phyloP scores from a whole-genome alignment of 2,113 vertebrate genomes.

The Gnathonemus echidnorhynchus region DNA sequence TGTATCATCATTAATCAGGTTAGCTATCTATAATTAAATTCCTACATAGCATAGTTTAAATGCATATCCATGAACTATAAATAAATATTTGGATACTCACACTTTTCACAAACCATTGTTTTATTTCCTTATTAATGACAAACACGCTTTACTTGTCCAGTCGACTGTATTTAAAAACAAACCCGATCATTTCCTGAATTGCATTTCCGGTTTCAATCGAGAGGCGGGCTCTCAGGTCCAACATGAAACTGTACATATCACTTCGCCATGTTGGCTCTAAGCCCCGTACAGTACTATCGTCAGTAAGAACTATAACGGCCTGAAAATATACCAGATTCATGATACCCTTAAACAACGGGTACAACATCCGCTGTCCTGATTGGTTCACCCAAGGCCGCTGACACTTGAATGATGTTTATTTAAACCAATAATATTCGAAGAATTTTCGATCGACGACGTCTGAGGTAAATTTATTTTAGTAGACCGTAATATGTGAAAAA shows the following conservation, averaged over 20 bases:
- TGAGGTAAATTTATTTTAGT: not conserved
- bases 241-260: not conserved
- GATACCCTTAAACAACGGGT: not conserved
- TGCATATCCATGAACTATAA: not conserved
- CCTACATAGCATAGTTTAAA: not conserved
- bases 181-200: not conserved
- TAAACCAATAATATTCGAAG: not conserved
- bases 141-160: not conserved
- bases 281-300: not conserved
- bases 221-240: not conserved
- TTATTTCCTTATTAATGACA: constrained; percentile 7
- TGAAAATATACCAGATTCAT: not conserved
- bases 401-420: not conserved
- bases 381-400: not conserved
- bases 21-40: not conserved
- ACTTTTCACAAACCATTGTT: constrained; percentile 82
- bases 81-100: constrained; percentile 50
- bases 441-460: not conserved
- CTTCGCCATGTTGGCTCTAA: not conserved
- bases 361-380: not conserved
- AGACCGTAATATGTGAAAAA: not conserved
- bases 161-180: not conserved
- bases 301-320: not conserved
- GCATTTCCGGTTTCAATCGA: not conserved
- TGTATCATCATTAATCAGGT: not conserved